phyloP scores from a whole-genome alignment of 2,888 invertebrate species.

The Agrotis exclamationis region DNA sequence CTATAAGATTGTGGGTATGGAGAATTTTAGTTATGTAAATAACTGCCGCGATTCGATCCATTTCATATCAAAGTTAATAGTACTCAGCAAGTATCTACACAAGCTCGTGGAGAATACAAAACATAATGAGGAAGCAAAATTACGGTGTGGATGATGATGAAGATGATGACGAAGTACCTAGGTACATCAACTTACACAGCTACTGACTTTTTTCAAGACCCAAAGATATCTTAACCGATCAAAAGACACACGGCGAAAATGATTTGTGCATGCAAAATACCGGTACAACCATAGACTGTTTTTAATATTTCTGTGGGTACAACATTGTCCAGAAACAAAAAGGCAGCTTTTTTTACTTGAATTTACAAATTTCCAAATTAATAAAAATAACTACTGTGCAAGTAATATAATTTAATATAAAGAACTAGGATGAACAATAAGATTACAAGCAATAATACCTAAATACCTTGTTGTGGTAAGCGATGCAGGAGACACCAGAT shows the following conservation, averaged over 20 bases:
- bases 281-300: no score
- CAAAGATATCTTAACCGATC: neutral
- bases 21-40: conserved; percentile 3
- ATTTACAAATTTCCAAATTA: no score
- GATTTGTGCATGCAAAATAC: neutral
- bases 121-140: no score
- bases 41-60: neutral
- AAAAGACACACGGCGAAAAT: neutral
- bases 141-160: no score
- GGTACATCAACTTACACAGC: neutral
- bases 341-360: no score
- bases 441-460: conserved; percentile 74
- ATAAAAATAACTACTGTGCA: neutral
- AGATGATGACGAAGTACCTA: no score
- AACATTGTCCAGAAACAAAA: no score
- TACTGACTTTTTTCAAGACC: neutral
- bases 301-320: no score
- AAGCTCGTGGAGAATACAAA: no score
- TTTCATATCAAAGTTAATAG: neutral
- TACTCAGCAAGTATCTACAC: no score
- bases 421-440: conserved; percentile 30
- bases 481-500: conserved; percentile 97
- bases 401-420: neutral
- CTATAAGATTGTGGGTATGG: neutral
- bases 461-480: conserved; percentile 94